phyloP scores from a whole-genome alignment of 2,113 vertebrate species.

The Crotalus helleri region DNA sequence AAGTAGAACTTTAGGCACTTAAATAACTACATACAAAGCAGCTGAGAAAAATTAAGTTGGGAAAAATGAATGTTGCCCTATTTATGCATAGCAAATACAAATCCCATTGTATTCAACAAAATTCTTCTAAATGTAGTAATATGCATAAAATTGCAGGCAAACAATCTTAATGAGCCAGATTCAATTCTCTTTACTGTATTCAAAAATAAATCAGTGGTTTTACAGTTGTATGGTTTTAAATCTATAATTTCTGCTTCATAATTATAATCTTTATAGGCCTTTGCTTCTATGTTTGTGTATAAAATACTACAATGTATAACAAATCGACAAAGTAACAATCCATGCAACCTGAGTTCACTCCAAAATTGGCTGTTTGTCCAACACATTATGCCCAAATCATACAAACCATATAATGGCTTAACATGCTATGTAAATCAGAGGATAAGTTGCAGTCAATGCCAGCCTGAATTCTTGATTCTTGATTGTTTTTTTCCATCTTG shows the following conservation, averaged over 20 bases:
- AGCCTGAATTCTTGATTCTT: not conserved
- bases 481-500: not conserved
- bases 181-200: not conserved
- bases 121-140: not conserved
- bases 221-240: not conserved
- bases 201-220: not conserved
- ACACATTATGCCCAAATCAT: not conserved
- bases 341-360: not conserved
- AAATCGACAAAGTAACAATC: not conserved
- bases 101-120: not conserved
- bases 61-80: not conserved
- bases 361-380: not conserved
- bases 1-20: not conserved
- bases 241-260: not conserved
- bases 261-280: not conserved
- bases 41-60: not conserved
- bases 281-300: not conserved
- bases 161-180: not conserved
- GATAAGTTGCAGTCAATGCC: not conserved
- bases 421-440: not conserved
- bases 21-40: not conserved
- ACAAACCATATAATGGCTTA: not conserved
- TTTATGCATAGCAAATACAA: not conserved
- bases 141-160: not conserved
- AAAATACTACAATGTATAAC: not conserved